Evolutionary conservation across 2,888 invertebrate genomes (phyloP), one percentile per base, ranked within the genome.

Genomic region (Orchesella flavescens): DNA sequence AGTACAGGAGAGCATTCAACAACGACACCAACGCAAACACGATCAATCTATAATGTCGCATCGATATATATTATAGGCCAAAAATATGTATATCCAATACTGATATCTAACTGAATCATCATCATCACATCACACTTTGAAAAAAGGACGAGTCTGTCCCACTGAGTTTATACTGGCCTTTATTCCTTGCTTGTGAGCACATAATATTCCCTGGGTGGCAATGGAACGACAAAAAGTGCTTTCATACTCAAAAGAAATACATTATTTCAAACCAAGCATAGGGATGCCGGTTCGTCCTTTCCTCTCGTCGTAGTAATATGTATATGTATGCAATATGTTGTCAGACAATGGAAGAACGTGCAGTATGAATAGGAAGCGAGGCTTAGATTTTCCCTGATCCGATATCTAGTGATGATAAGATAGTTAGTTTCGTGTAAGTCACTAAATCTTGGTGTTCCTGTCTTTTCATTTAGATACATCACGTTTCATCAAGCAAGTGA

Each of bases 391-490:
- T 71, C 34, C 44, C 46, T n/a, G 74, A 65, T 57, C 46, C 80
- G 44, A 80, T 80, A 80, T 57, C 73, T 23, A 73, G n/a, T n/a
- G n/a, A 17, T 57, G 80, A 80, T 80, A 80, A 80, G 80, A 73
- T 73, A 73, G 57, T 76, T 46, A 34, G 34, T 34, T 34, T 34
- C 49, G n/a, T 44, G 13, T 44, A 68, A 68, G 76, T 76, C 57
- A 66, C 46, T 21, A 59, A 76, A 76, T 43, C 57, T 57, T 76
- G 17, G 3, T 34, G 34, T 57, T 72, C 24, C 21, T 21, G 34
- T 21, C 68, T 9, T 49, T 46, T 34, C 34, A 34, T 34, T 34
- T 46, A 49, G n/a, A 10, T 59, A n/a, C 59, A 10, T 59, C 59
- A 21, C 68, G 46, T 68, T 21, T n/a, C 49, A 10, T 68, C 68